Evolutionary conservation across 2,797 vertebrate genomes (phyloP).

Genomic region (Xerus rutilus): DNA sequence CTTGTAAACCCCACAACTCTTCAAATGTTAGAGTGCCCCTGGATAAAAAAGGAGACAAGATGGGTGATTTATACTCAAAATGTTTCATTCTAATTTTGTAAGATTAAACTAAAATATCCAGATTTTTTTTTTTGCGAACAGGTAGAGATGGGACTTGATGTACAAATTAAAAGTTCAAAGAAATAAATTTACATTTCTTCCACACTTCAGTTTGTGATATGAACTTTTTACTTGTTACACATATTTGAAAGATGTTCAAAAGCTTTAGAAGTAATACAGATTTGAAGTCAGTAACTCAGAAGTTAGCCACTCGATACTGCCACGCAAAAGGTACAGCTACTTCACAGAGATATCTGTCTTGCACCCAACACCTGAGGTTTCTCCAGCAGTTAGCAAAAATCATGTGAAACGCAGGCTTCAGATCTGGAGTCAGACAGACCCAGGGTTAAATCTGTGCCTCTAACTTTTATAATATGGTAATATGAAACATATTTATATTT

Average conservation of each 20-base stretch:
- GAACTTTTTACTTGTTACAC: not conserved
- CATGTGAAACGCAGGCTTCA: not conserved
- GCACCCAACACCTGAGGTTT: not conserved
- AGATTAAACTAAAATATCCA: constrained; percentile 26
- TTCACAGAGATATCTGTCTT: not conserved
- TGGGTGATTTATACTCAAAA: not conserved
- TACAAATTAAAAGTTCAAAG: constrained; percentile 14
- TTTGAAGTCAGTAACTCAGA: not conserved
- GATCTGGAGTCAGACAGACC: not conserved
- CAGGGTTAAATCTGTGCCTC: not conserved
- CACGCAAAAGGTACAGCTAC: not conserved
- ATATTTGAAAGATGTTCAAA: not conserved
- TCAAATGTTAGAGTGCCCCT: not conserved
- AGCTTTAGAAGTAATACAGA: not conserved
- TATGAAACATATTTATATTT: not conserved
- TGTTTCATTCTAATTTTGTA: not conserved
- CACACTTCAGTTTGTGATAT: not conserved
- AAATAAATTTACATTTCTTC: not conserved
- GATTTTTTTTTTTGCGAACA: not conserved
- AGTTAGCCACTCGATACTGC: not conserved
- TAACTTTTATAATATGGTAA: not conserved
- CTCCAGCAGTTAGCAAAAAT: not conserved
- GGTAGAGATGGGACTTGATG: not conserved
- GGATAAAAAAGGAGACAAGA: not conserved
- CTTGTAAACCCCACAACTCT: not conserved